Evolutionary conservation across 2,113 vertebrate genomes (phyloP).

Genomic region (Oenanthe melanoleuca): DNA sequence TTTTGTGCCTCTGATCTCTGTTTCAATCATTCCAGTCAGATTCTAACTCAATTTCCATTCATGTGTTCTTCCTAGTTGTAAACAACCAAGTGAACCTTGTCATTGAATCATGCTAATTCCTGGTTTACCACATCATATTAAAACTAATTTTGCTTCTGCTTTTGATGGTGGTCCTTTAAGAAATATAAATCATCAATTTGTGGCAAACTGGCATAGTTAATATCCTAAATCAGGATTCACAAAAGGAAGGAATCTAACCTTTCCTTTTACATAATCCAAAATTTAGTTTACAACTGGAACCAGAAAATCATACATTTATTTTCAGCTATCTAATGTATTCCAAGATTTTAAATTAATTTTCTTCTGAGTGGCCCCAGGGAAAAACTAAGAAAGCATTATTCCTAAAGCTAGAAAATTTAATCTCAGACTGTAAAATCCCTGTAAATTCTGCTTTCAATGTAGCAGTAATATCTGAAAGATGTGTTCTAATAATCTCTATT

Average conservation of each 20-base stretch:
- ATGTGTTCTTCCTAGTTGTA: background rate
- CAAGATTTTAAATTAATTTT: background rate
- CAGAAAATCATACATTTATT: background rate
- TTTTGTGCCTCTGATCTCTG: background rate
- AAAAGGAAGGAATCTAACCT: background rate
- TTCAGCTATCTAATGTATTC: background rate
- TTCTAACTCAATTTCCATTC: background rate
- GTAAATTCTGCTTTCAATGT: background rate
- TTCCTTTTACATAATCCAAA: background rate
- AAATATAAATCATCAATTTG: background rate
- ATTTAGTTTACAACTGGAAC: background rate
- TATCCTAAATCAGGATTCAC: background rate
- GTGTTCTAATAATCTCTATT: background rate
- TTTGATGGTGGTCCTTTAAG: background rate
- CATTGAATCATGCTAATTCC: background rate
- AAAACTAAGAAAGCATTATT: background rate
- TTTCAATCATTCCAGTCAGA: background rate
- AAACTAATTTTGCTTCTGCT: background rate
- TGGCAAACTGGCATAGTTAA: background rate
- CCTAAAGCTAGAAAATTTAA: background rate
- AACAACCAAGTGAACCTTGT: background rate
- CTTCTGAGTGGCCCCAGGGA: background rate
- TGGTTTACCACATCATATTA: background rate
- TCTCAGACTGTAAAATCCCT: background rate
- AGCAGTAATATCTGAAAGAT: background rate